Evolutionary conservation across 1,140 invertebrate genomes (phyloP).

Genomic region (Scaptomyza graminum): DNA sequence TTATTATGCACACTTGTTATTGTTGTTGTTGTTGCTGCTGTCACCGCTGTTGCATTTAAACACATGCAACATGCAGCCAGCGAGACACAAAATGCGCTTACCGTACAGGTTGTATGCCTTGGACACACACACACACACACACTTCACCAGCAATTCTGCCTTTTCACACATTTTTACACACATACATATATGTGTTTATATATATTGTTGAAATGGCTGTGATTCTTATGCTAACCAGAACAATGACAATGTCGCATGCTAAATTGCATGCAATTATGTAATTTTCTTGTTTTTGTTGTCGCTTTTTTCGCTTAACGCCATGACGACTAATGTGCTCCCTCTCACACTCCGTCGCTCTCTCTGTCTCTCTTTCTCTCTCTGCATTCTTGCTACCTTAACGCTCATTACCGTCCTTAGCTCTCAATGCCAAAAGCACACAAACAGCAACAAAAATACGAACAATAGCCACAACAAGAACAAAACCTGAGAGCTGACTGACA

Average conservation of each 20-base stretch:
- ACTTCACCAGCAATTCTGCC: slow-evolving; percentile 10
- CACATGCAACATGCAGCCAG: slow-evolving; percentile 60
- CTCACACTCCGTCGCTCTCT: background rate
- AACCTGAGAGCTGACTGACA: slow-evolving; percentile 16
- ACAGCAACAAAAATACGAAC: slow-evolving; percentile 11
- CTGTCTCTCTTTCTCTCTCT: no score
- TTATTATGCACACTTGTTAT: slow-evolving; percentile 57
- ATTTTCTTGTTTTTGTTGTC: slow-evolving; percentile 59
- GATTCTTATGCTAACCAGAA: slow-evolving; percentile 77
- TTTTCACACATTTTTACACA: slow-evolving; percentile 15
- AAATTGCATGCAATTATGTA: slow-evolving; percentile 82
- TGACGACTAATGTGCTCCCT: slow-evolving; percentile 11
- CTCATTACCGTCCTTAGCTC: slow-evolving; percentile 39
- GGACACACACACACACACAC: background rate
- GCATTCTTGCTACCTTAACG: slow-evolving; percentile 28
- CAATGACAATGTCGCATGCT: slow-evolving; percentile 82
- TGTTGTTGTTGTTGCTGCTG: slow-evolving; percentile 39
- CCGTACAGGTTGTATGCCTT: slow-evolving; percentile 31
- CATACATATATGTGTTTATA: background rate
- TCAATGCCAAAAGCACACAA: slow-evolving; percentile 1
- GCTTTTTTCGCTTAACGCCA: slow-evolving; percentile 12
- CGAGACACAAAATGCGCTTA: slow-evolving; percentile 53
- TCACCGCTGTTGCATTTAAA: slow-evolving; percentile 56
- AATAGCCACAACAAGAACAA: slow-evolving; percentile 32
- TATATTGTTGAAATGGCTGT: slow-evolving; percentile 33